These are phyloP conservation scores for Micropoecilia bifurca DNA, from an alignment of 2,797 vertebrate species.

Conservation along the genomic window DNA sequence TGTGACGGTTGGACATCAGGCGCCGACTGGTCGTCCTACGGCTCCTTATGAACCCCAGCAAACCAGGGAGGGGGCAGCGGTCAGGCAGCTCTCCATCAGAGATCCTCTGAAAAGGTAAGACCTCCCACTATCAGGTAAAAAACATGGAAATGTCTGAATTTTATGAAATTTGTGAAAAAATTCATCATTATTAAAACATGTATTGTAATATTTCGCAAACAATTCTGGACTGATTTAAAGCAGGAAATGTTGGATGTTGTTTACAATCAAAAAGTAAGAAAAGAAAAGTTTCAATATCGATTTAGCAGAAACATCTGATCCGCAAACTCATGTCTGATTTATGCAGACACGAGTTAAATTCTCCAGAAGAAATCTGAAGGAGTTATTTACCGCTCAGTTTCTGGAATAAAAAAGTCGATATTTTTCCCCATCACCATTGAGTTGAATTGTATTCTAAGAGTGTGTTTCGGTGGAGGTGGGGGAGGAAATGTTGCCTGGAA, in stretches of 20 bases:
- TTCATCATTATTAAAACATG: neutral
- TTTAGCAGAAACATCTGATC: neutral
- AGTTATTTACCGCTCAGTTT: slow-evolving; percentile 7
- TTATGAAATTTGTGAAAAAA: neutral
- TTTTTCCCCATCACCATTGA: slow-evolving; percentile 19
- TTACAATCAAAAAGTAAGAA: neutral
- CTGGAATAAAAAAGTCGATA: slow-evolving; percentile 20
- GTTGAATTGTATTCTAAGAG: slow-evolving; percentile 17
- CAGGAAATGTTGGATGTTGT: neutral
- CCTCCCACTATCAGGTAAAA: neutral
- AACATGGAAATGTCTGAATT: no score
- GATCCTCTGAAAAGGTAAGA: slow-evolving; percentile 1
- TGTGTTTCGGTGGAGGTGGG: slow-evolving; percentile 10
- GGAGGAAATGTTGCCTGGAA: slow-evolving; percentile 18
- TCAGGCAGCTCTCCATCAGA: neutral
- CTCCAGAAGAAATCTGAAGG: neutral
- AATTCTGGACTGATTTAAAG: neutral
- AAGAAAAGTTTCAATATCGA: neutral
- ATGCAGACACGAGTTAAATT: neutral
- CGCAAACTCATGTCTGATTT: neutral
- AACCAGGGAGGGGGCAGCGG: neutral
- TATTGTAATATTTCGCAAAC: neutral
- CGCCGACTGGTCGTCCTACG: neutral
- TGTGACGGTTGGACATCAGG: neutral
- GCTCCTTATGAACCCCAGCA: neutral